Conservation (phyloP, 2,113 vertebrate species). For the Pygoscelis antarcticus region DNA sequence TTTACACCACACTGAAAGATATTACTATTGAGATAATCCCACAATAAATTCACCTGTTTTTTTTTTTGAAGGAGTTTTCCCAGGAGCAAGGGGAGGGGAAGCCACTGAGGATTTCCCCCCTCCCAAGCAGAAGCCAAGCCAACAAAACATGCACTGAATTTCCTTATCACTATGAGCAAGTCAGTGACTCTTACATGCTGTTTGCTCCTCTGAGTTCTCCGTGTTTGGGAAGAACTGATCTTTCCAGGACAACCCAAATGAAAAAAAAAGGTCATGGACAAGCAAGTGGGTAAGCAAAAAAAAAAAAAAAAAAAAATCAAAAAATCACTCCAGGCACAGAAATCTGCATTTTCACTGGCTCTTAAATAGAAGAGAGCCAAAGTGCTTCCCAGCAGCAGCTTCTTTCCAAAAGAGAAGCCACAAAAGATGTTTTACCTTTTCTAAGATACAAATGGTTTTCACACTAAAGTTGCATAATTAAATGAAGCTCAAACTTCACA, state of each 20-base stretch:
- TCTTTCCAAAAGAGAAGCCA: background rate
- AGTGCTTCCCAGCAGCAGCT: background rate
- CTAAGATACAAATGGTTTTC: background rate
- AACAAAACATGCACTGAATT: background rate
- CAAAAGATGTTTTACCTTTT: background rate
- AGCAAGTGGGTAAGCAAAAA: background rate
- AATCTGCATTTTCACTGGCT: background rate
- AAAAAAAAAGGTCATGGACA: background rate
- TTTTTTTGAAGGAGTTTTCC: background rate
- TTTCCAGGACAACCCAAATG: background rate
- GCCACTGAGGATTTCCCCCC: background rate
- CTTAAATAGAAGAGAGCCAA: background rate
- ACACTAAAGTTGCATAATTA: background rate
- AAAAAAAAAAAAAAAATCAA: background rate
- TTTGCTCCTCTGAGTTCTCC: background rate
- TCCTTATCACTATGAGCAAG: background rate
- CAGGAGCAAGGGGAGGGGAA: fast-evolving
- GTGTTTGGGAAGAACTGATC: background rate
- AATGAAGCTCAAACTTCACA: background rate
- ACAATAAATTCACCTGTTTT: background rate
- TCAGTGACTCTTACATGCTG: background rate
- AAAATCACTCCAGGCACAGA: background rate
- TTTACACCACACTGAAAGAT: background rate
- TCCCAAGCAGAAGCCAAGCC: background rate
- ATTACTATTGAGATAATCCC: background rate